Base-by-base conservation (phyloP, 2,797 vertebrate genomes). In the Heterohyrax brucei region DNA sequence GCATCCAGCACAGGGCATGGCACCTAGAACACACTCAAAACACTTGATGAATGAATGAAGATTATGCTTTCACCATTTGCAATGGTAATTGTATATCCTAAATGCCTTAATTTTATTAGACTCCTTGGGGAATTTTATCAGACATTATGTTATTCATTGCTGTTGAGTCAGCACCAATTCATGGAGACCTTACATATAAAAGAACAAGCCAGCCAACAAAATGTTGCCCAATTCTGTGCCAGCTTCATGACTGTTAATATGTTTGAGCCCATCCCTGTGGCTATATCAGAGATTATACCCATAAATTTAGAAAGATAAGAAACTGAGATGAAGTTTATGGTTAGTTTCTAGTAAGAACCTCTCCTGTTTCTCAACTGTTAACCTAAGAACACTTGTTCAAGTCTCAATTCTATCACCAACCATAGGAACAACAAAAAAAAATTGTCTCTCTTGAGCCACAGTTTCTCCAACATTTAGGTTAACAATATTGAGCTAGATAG, bases 301-400 rank as follows among this genome's bases (percentile, higher is more conserved):
- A 66, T 13, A 77, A 10, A 89, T 70, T 70, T 26, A 56, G 75
- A 87, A 73, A 80, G 26, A 70, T 46, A 81, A 79, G 8, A 79
- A 94, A 62, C 16, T 61, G 22, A 82, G 72, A 95, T 91, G 79
- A 95, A 97, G 30, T 24, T 62, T 92, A 94, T 82, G n/a, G 83
- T 91, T 76, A 88, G 39, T 28, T 78, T 80, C 26, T 73, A 59
- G 56, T 87, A 83, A 46, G 44, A 94, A 92, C 72, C 7, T 33
- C 39, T 93, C 10, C 46, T 80, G 7, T 93, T 95, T 91, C 39
- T 77, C 30, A 75, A 5, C 86, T 53, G 33, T 33, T 92, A 94
- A 93, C 16, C 48, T 82, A 70, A n/a, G 73, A 89, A 84, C 61
- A 85, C 28, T 72, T 88, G n/a, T 81, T 87, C 56, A 82, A 76